Evolutionary conservation across 2,113 vertebrate species (phyloP), one percentile per base, ranked within the genome.

Genomic region (Plestiodon gilberti): DNA sequence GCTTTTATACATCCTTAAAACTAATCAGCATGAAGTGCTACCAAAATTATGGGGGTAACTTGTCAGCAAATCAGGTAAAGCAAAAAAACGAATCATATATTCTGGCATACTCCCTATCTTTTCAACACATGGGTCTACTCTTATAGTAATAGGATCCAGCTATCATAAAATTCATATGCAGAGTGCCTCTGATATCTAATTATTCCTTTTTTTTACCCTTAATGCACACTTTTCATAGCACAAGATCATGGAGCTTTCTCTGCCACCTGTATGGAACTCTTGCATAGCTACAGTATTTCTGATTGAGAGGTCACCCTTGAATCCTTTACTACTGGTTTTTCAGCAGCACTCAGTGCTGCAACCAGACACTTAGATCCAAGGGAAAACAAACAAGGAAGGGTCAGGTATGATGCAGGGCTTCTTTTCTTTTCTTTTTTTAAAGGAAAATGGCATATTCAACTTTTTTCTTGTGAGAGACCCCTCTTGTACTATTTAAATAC

Each of bases 1-100:
- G 52, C 9, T 78, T 81, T 81, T 52, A 69, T 52, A 33, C 17
- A 33, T 10, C 55, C 30, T 70, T 55, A 82, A 82, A 55, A 84
- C 40, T 92, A 81, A 92, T 59, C 82, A 79, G 57, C 74, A 84
- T 73, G 62, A 61, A 75, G 4, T 48, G 76, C 38, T 33, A 30
- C 33, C 3, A 30, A 52, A 69, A 81, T 81, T n/a, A 48, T 69
- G 8, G 43, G 13, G 38, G 43, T 48, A 65, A 69, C 3, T n/a
- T 69, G 64, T 69, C 62, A 2, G 52, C 6, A 67, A 65, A 13
- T n/a, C 38, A 30, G 25, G 35, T n/a, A 67, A 79, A 7, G 22
- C 57, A 38, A 38, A 8, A 48, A 4, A 77, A 5, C 1, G 57
- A 82, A 82, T 57, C 8, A 81, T 5, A 80, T 80, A 65, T 64